A percentile compares a stretch with the other conserved stretches of the same genome.
Conservation (phyloP, 2,113 vertebrate genomes). For the Lepus timidus region DNA sequence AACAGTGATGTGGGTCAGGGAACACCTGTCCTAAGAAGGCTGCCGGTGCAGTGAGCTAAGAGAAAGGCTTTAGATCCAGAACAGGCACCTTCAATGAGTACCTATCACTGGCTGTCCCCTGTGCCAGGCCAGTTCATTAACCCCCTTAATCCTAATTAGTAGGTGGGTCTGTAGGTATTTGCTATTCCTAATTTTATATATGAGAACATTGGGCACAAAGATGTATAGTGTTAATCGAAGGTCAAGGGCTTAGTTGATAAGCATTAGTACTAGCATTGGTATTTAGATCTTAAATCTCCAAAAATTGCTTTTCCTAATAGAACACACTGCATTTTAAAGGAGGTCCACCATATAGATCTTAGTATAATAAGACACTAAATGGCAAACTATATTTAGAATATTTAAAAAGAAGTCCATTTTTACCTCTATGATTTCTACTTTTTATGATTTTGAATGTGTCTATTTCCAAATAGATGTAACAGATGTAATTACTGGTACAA, state of each 20-base stretch:
- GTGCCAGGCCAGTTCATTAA: not conserved
- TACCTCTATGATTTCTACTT: constrained; percentile 55
- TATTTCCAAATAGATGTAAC: constrained; percentile 19
- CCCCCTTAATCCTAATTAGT: not conserved
- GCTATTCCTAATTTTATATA: not conserved
- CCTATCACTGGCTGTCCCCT: rapidly evolving
- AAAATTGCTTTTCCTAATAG: not conserved
- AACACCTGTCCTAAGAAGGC: not conserved
- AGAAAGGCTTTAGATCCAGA: not conserved
- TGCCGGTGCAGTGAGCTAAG: not conserved
- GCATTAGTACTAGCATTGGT: not conserved
- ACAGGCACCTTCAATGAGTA: not conserved
- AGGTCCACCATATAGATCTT: not conserved
- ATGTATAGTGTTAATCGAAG: not conserved
- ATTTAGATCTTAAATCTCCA: not conserved
- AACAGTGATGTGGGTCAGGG: not conserved
- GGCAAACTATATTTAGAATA: not conserved
- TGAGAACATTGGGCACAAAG: constrained; percentile 13
- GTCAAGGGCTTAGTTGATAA: not conserved
- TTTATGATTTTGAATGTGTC: not conserved
- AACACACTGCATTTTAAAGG: not conserved
- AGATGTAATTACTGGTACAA: not conserved
- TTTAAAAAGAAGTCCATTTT: constrained; percentile 24
- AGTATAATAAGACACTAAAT: not conserved
- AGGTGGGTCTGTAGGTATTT: not conserved